Evolutionary conservation across 2,888 invertebrate genomes (phyloP).

Genomic region (Neoscelio sp.): DNA sequence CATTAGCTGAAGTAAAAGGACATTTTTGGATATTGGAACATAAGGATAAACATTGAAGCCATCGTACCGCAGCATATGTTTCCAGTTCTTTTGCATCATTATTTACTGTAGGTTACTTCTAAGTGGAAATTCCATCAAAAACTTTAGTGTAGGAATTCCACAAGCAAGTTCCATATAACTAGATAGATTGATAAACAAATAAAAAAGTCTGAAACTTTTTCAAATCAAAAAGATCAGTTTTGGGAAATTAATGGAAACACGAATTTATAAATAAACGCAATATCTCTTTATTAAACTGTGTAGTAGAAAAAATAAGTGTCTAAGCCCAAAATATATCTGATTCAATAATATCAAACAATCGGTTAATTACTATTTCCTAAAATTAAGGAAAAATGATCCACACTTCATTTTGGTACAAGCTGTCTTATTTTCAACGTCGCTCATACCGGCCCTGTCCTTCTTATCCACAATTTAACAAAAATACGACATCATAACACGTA

Average conservation of each 20-base stretch:
- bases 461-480: conserved; percentile 29
- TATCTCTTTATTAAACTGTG: conserved; percentile 56
- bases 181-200: too few species aligned
- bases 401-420: conserved; percentile 20
- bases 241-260: conserved; percentile 22
- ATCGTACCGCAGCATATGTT: too few species aligned
- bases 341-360: conserved; percentile 54
- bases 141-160: too few species aligned
- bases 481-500: conserved; percentile 25
- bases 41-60: conserved; percentile 68
- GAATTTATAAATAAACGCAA: conserved; percentile 45
- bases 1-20: conserved; percentile 69
- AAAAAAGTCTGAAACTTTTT: too few species aligned
- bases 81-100: too few species aligned
- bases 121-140: too few species aligned
- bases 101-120: too few species aligned
- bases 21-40: conserved; percentile 72
- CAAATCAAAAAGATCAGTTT: too few species aligned
- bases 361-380: conserved; percentile 46
- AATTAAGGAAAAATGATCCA: conserved; percentile 32
- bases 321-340: conserved; percentile 58
- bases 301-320: conserved; percentile 61
- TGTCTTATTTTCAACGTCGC: conserved; percentile 30
- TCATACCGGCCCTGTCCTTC: background rate
- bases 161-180: too few species aligned